phyloP scores from a whole-genome alignment of 2,113 vertebrate species.

The Sinocyclocheilus maitianheensis region DNA sequence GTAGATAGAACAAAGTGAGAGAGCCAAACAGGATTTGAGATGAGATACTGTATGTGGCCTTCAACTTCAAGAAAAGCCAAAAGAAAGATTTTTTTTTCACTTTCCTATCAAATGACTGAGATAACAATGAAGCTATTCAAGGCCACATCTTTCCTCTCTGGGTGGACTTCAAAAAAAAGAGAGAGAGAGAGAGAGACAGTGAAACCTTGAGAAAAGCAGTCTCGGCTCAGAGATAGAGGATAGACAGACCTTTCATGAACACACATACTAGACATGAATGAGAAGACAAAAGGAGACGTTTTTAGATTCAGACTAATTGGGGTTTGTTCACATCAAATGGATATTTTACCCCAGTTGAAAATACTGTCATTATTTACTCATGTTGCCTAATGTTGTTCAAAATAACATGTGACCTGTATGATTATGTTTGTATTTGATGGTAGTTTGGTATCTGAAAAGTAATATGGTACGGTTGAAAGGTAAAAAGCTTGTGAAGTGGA shows the following conservation, averaged over 20 bases:
- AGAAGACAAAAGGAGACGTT: neutral
- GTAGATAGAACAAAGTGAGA: neutral
- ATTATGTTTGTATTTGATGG: too few relatives aligned
- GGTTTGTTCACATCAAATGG: neutral
- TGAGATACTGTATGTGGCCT: too few relatives aligned
- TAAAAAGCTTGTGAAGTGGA: too few relatives aligned
- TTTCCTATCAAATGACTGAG: neutral
- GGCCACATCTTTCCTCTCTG: neutral
- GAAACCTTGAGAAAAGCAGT: too few relatives aligned
- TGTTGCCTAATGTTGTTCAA: neutral
- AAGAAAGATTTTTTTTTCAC: too few relatives aligned
- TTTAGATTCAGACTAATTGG: neutral
- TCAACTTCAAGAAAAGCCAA: too few relatives aligned
- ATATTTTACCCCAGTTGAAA: neutral
- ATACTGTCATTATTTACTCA: neutral
- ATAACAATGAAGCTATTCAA: constrained; percentile 1
- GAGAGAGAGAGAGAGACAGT: too few relatives aligned
- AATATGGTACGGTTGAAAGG: too few relatives aligned
- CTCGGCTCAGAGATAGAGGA: neutral
- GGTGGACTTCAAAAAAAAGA: neutral
- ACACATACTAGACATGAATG: neutral
- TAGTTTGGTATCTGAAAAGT: too few relatives aligned
- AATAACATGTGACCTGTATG: neutral
- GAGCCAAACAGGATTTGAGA: neutral
- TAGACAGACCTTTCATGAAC: neutral